phyloP scores from a whole-genome alignment of 1,140 invertebrate genomes.

The Zaprionus ghesquierei region DNA sequence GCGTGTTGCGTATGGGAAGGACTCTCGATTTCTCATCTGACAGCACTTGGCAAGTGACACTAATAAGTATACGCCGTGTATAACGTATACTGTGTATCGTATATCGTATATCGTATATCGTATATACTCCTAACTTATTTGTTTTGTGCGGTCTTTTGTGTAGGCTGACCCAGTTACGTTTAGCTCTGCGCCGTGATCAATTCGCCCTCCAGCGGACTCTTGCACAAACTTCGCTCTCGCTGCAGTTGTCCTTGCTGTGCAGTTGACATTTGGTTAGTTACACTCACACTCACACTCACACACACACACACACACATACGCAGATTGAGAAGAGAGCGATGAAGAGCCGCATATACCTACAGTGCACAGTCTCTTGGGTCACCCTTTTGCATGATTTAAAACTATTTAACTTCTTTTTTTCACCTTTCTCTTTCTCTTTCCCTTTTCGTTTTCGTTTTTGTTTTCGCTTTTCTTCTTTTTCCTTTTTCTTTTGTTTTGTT shows the following conservation, averaged over 20 bases:
- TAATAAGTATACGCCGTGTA: slow-evolving; percentile 28
- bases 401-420: slow-evolving; percentile 45
- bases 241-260: slow-evolving; percentile 42
- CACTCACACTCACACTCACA: slow-evolving; percentile 19
- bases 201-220: slow-evolving; percentile 35
- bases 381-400: slow-evolving; percentile 47
- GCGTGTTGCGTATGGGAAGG: slow-evolving; percentile 13
- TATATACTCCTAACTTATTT: slow-evolving; percentile 18
- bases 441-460: no score
- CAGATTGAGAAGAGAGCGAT: not conserved
- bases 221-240: slow-evolving; percentile 29
- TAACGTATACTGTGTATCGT: not conserved
- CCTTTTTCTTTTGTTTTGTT: slow-evolving; percentile 23
- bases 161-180: slow-evolving; percentile 35
- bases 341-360: not conserved
- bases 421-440: not conserved
- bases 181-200: slow-evolving; percentile 5
- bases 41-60: slow-evolving; percentile 21
- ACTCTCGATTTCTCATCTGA: slow-evolving; percentile 19
- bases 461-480: not conserved
- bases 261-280: slow-evolving; percentile 54
- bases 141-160: slow-evolving; percentile 11
- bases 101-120: not conserved
- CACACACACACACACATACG: not conserved
- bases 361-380: slow-evolving; percentile 14